Evolutionary conservation across 2,888 invertebrate species (phyloP), one percentile per base, ranked within the genome.

Genomic region (Zygothrica quintamaculata): DNA sequence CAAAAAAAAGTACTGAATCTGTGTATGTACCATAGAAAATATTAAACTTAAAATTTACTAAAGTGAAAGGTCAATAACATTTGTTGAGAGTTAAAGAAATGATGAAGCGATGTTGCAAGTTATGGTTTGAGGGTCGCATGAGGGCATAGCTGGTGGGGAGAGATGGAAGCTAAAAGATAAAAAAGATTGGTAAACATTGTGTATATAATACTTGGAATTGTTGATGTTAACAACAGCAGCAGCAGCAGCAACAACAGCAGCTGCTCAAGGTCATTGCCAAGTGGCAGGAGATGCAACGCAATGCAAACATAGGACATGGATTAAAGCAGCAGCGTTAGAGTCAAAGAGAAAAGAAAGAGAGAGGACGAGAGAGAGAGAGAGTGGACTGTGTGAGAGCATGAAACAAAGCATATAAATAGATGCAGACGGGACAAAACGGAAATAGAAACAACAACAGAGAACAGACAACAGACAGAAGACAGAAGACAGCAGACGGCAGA

Each of bases 241-340:
- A 29, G 33, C 33, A 37, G 43, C 29, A 29, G 29, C 29, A 5
- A n/a, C 29, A 1, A 33, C 39, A 46, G 57, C 65, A 61, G 65
- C 40, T 71, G 65, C 53, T 78, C 85, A 80, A 80, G 80, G 80
- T 80, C 79, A 77, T 36, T 84, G 81, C 50, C 77, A 75, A 77
- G 56, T 50, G 52, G 29, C 43, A 29, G 29, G 29, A 29, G 29
- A n/a, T n/a, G 44, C 26, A 48, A 53, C 65, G 73, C 59, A 65
- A 58, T 48, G 44, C 34, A 11, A 44, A 44, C 15, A 22, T 29
- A 18, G 2, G 31, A 34, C 22, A 46, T 13, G 33, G 7, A 12
- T 44, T n/a, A 34, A 34, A 22, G 18, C 9, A 11, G 18, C 9
- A 26, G 29, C 26, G 9, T n/a, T n/a, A n/a, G n/a, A n/a, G n/a